A percentile compares a stretch with the other conserved stretches of the same genome.
Evolutionary conservation across 1,140 invertebrate genomes (phyloP).

Genomic region (Hermatobates lingyangjiaoensis): DNA sequence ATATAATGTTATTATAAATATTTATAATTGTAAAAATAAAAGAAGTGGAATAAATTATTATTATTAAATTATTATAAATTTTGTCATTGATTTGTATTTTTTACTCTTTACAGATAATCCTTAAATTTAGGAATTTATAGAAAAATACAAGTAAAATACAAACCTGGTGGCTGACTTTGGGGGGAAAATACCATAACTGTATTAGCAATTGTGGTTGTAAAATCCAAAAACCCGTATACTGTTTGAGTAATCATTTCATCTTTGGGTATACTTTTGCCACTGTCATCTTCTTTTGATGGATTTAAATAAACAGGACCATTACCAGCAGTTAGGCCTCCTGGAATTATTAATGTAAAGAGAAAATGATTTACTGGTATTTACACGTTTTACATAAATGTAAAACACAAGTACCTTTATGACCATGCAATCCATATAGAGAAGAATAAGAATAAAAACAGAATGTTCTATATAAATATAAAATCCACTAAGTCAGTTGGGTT

Average conservation of each 20-base stretch:
- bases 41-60: constrained; percentile 3
- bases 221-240: constrained; percentile 76
- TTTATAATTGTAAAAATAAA: not conserved
- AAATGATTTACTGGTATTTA: too few relatives aligned
- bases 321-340: too few relatives aligned
- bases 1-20: not conserved
- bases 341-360: too few relatives aligned
- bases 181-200: constrained; percentile 81
- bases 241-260: constrained; percentile 39
- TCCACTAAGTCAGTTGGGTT: too few relatives aligned
- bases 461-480: too few relatives aligned
- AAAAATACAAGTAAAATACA: not conserved
- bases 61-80: not conserved
- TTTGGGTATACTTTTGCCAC: too few relatives aligned
- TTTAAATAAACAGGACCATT: too few relatives aligned
- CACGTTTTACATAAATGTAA: too few relatives aligned
- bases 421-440: too few relatives aligned
- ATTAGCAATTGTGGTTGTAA: constrained; percentile 72
- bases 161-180: constrained; percentile 36
- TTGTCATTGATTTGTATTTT: not conserved
- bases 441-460: too few relatives aligned
- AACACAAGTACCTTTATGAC: too few relatives aligned
- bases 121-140: not conserved
- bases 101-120: not conserved
- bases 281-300: too few relatives aligned